Base-by-base conservation (phyloP, 2,888 invertebrate species). In the Pristionchus fissidentatus region DNA sequence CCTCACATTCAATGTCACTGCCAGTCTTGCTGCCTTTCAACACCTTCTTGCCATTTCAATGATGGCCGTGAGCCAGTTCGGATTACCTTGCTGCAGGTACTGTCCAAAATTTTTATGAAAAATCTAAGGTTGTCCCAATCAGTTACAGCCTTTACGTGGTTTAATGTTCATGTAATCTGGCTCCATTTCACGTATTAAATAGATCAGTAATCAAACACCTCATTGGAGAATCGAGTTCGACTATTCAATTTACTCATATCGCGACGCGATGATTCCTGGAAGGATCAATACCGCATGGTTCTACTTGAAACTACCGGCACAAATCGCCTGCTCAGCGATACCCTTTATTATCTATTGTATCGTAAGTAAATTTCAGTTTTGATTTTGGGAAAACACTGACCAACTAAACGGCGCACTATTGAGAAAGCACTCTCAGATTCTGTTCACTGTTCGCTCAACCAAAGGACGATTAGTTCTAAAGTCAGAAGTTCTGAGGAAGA, bases 321-420 rank as follows among this genome's bases (percentile, higher is more conserved):
- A 66, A 29, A 66, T 66, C 5, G 35, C 66, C 5, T 66, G 66
- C 66, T 66, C 66, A 35, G 38, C 70, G 3, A 70, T 70, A 41
- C 41, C 70, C n/a, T 70, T 35, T 1, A 26, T 70, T 22, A 38
- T 41, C 32, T 70, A 70, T 15, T 13, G 10, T 10, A 41, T 70
- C 1, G 70, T 70, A 26, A 70, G 41, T 70, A 13, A 38, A 60
- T 4, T 29, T 15, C 8, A 1, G 7, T 29, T 3, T 5, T 13
- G 57, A 29, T 29, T 19, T 29, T 60, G 29, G 15, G 57, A 29
- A n/a, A n/a, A n/a, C n/a, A n/a, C n/a, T n/a, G n/a, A n/a, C n/a
- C n/a, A n/a, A 29, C 57, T 29, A 29, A 0, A 7, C 26, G 32
- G 52, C 57, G 2, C 7, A 29, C 29, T 29, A 32, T 26, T 26